phyloP scores from a whole-genome alignment of 2,888 invertebrate species.

The Pedicia rivosa region DNA sequence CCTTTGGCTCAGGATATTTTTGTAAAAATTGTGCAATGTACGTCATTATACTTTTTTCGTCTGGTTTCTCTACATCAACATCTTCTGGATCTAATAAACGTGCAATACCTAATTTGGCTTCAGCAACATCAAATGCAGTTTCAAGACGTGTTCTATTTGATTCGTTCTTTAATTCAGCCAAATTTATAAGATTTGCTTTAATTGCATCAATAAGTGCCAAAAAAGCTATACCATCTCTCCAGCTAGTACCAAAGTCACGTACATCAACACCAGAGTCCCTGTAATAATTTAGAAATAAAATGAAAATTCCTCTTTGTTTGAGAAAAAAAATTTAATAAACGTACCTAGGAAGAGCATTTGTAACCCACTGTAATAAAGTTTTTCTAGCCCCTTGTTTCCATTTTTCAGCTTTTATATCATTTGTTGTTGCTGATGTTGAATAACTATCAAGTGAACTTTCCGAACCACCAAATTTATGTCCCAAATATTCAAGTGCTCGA shows the following conservation, averaged over 20 bases:
- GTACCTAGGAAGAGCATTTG: conserved; percentile 73
- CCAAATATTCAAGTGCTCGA: conserved; percentile 70
- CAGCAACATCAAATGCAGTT: conserved; percentile 87
- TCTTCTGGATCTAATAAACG: conserved; percentile 87
- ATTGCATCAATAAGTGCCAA: conserved; percentile 90
- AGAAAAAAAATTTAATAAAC: conserved; percentile 15
- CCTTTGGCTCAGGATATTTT: conserved; percentile 79
- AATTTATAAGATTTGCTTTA: conserved; percentile 78
- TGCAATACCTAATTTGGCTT: conserved; percentile 79
- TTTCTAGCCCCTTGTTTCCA: conserved; percentile 86
- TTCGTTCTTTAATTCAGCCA: conserved; percentile 52
- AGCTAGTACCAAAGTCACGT: conserved; percentile 85
- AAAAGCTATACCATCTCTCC: conserved; percentile 94
- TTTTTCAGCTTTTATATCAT: conserved; percentile 40
- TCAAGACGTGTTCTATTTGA: conserved; percentile 73
- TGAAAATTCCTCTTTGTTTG: background rate
- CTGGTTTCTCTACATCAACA: conserved; percentile 89
- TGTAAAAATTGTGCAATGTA: conserved; percentile 96
- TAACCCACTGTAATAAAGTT: conserved; percentile 86
- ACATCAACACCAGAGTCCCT: conserved; percentile 80
- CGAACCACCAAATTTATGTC: conserved; percentile 61
- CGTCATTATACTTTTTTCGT: conserved; percentile 96
- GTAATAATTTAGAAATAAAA: conserved; percentile 12
- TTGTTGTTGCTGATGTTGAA: conserved; percentile 39
- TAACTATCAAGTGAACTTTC: conserved; percentile 66